Conservation (phyloP, 2,888 invertebrate species). For the Lathronympha strigana region DNA sequence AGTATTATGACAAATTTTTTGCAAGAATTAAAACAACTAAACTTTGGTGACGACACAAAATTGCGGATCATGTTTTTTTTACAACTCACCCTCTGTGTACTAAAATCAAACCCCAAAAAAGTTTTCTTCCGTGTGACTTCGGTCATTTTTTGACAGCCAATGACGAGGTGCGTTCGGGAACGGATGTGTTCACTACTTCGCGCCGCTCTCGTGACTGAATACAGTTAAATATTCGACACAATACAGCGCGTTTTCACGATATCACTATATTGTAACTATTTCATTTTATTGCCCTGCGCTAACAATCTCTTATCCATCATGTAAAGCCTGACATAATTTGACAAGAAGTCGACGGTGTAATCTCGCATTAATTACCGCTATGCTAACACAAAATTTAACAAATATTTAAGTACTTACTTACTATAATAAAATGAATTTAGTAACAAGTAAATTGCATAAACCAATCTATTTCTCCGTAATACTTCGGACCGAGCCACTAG, state of each 20-base stretch:
- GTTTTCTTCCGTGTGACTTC: slow-evolving; percentile 76
- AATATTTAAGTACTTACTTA: no score
- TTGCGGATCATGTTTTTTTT: neutral
- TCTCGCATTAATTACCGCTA: slow-evolving; percentile 46
- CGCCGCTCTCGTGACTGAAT: slow-evolving; percentile 61
- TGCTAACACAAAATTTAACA: no score
- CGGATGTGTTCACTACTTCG: slow-evolving; percentile 45
- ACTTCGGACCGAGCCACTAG: no score
- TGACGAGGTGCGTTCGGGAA: slow-evolving; percentile 57
- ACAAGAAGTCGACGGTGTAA: slow-evolving; percentile 50
- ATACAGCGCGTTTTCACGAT: slow-evolving; percentile 60
- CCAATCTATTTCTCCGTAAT: no score
- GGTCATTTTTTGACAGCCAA: slow-evolving; percentile 73
- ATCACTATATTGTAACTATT: slow-evolving; percentile 49
- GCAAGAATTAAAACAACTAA: neutral
- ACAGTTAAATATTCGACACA: slow-evolving; percentile 51
- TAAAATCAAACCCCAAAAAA: slow-evolving; percentile 93
- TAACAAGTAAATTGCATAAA: no score
- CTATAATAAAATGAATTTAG: no score
- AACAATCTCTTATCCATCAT: slow-evolving; percentile 53
- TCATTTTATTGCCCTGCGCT: slow-evolving; percentile 53
- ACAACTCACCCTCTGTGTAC: slow-evolving; percentile 91
- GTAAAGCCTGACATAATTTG: slow-evolving; percentile 50
- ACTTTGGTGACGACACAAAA: neutral
- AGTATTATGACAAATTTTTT: neutral